These are phyloP conservation scores for Catajapyx aquilonaris DNA, from an alignment of 1,140 invertebrate species.

Conservation along the genomic window DNA sequence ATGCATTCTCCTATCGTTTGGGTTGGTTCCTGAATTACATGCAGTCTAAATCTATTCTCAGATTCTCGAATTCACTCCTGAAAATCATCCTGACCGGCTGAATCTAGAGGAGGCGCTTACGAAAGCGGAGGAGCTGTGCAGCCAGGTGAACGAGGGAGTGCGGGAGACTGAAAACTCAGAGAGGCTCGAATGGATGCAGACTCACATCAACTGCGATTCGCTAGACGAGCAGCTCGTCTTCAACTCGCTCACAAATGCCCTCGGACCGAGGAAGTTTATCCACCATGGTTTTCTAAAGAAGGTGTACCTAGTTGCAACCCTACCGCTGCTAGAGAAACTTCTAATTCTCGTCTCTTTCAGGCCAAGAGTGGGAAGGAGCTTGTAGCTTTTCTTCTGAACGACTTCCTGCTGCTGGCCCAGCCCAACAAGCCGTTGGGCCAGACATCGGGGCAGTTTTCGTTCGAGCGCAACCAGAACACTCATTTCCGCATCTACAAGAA, in stretches of 20 bases:
- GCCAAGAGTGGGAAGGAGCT: conserved; percentile 61
- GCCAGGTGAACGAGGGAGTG: conserved; percentile 60
- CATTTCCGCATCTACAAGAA: too few relatives aligned
- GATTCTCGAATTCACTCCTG: conserved; percentile 47
- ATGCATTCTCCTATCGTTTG: too few relatives aligned
- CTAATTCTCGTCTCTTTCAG: too few relatives aligned
- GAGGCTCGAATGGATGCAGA: conserved; percentile 55
- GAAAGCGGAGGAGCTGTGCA: conserved; percentile 49
- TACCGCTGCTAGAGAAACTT: too few relatives aligned
- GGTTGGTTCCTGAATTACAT: too few relatives aligned
- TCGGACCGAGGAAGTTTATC: conserved; percentile 49
- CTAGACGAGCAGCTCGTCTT: conserved; percentile 51
- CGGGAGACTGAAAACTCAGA: conserved; percentile 60
- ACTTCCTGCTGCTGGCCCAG: conserved; percentile 51
- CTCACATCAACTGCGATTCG: conserved; percentile 39
- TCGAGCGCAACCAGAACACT: conserved; percentile 37
- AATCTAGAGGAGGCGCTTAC: conserved; percentile 43
- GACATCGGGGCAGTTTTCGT: conserved; percentile 39
- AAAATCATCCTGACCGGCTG: conserved; percentile 41
- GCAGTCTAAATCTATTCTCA: conserved; percentile 20
- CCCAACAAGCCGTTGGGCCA: conserved; percentile 29
- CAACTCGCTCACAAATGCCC: conserved; percentile 55
- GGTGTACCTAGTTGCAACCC: too few relatives aligned
- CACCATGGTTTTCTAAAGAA: conserved; percentile 49
- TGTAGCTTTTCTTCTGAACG: conserved; percentile 56